A percentile compares a stretch with the other conserved stretches of the same genome.
Evolutionary conservation across 1,140 invertebrate genomes (phyloP).

Genomic region (Venturia canescens): DNA sequence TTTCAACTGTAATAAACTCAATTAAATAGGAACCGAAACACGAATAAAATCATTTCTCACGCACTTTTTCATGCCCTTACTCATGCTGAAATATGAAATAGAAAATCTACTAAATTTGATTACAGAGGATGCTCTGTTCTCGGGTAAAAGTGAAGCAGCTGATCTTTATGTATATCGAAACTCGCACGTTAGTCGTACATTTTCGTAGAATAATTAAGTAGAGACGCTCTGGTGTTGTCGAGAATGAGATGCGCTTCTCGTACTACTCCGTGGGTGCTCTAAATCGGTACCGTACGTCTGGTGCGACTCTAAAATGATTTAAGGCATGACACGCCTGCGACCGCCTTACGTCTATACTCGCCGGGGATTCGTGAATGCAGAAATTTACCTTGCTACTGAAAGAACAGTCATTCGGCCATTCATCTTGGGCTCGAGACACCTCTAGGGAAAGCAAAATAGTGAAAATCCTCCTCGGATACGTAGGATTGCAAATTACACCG

Average conservation of each 20-base stretch:
- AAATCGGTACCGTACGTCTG: constrained; percentile 32
- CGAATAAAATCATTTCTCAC: too few species aligned
- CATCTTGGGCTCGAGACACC: background rate
- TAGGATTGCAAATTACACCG: too few species aligned
- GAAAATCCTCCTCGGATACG: too few species aligned
- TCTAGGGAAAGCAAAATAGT: too few species aligned
- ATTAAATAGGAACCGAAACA: too few species aligned
- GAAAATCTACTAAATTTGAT: background rate
- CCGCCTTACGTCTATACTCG: constrained; percentile 5
- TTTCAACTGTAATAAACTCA: too few species aligned
- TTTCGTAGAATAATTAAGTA: constrained; percentile 33
- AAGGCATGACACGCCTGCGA: constrained; percentile 23
- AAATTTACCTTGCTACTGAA: background rate
- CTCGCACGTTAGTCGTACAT: background rate
- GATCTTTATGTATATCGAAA: constrained; percentile 10
- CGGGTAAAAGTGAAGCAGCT: background rate
- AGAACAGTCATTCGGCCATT: constrained; percentile 13
- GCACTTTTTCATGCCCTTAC: too few species aligned
- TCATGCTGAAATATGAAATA: background rate
- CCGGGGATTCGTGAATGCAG: background rate
- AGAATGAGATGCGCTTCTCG: background rate
- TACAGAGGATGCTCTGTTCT: background rate
- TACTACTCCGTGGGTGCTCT: constrained; percentile 2
- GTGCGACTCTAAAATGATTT: constrained; percentile 28
- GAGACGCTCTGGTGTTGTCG: constrained; percentile 16